phyloP scores from a whole-genome alignment of 2,797 vertebrate genomes.

The Paratrypauchen microcephalus region DNA sequence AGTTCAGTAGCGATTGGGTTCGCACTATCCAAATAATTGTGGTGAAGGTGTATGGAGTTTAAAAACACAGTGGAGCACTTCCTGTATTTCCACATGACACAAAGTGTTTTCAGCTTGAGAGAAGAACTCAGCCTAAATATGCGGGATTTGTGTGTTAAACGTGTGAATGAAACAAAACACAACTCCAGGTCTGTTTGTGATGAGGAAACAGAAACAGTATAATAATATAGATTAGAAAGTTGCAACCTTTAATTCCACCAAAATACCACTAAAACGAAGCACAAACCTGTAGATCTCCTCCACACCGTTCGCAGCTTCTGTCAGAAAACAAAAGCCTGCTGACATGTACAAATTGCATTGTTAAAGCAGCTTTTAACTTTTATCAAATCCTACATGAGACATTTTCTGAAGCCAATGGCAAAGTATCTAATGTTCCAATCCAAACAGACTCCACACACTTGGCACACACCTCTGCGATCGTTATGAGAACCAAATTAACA shows the following conservation, averaged over 20 bases:
- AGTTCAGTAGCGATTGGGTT: no score
- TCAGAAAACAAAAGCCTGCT: slow-evolving; percentile 9
- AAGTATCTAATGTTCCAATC: slow-evolving; percentile 31
- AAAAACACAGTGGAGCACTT: no score
- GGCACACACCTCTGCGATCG: slow-evolving; percentile 50
- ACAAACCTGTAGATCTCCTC: neutral
- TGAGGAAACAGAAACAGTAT: no score
- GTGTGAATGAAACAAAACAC: no score
- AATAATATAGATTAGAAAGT: no score
- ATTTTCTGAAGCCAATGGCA: slow-evolving; percentile 32
- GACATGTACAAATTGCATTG: slow-evolving; percentile 4
- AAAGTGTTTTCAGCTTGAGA: no score
- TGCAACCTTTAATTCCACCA: neutral
- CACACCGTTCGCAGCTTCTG: neutral
- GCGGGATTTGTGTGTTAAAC: no score
- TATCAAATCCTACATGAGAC: slow-evolving; percentile 30
- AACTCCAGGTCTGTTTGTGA: no score
- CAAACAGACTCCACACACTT: slow-evolving; percentile 49
- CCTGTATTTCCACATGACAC: no score
- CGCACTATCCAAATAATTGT: no score
- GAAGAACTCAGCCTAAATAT: no score
- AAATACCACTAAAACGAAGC: neutral
- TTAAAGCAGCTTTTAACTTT: slow-evolving; percentile 27
- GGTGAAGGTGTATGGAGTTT: no score
- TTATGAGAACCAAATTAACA: slow-evolving; percentile 67